Conservation (phyloP, 2,113 vertebrate species). For the Pycnonotus jocosus region DNA sequence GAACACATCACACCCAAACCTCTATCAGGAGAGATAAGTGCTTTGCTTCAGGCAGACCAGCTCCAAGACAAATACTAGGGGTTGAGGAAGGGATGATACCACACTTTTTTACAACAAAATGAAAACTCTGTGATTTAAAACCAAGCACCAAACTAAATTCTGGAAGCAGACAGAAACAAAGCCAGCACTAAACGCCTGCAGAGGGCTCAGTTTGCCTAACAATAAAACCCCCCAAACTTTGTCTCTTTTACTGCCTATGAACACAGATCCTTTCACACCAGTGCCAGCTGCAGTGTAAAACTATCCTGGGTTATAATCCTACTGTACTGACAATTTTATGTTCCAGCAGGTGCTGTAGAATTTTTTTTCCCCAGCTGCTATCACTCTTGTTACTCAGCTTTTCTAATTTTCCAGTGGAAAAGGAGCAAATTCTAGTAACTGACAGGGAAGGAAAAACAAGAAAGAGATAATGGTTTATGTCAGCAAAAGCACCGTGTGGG, state of each 20-base stretch:
- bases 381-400: neutral
- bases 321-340: neutral
- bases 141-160: neutral
- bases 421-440: neutral
- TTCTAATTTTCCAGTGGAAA: neutral
- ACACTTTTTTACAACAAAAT: neutral
- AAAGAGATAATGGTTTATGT: neutral
- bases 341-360: neutral
- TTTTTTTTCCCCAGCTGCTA: neutral
- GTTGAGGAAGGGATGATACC: fast-evolving
- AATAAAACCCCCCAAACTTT: neutral
- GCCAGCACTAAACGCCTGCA: neutral
- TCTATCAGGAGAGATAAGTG: neutral
- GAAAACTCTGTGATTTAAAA: neutral
- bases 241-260: neutral
- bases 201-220: neutral
- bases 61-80: neutral
- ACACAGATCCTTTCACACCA: neutral
- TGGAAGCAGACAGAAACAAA: neutral
- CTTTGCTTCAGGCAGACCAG: neutral
- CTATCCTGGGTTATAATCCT: neutral
- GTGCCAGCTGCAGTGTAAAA: slow-evolving; percentile 24
- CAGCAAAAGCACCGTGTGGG: neutral
- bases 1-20: neutral
- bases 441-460: neutral